Conservation (phyloP, 2,888 invertebrate species). For the Drosophila birchii region DNA sequence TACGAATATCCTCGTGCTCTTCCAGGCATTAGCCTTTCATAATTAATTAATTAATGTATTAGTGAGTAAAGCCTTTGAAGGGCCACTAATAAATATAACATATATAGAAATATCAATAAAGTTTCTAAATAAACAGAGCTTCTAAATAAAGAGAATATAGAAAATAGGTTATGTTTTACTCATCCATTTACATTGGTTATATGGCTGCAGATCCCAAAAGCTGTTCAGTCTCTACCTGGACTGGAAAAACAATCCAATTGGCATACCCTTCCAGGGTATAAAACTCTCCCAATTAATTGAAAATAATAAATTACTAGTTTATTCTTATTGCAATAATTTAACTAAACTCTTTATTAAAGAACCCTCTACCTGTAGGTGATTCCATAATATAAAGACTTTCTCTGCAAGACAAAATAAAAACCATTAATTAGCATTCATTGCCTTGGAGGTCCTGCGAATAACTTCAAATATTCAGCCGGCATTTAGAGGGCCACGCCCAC, state of each 20-base stretch:
- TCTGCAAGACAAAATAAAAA: background rate
- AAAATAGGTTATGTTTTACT: too few species aligned
- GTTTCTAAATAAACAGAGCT: background rate
- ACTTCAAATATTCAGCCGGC: conserved; percentile 26
- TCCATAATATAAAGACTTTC: background rate
- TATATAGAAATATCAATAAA: background rate
- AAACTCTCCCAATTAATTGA: too few species aligned
- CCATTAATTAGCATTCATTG: conserved; percentile 16
- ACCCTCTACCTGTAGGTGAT: background rate
- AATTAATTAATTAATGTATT: conserved; percentile 8
- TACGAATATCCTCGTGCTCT: background rate
- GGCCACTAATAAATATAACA: too few species aligned
- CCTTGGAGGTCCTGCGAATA: background rate
- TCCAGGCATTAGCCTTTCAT: background rate
- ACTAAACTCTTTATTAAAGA: background rate
- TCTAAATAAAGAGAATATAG: too few species aligned
- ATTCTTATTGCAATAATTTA: too few species aligned
- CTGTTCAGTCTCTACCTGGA: too few species aligned
- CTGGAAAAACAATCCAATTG: too few species aligned
- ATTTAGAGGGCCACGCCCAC: conserved; percentile 30
- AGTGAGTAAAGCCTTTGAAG: background rate
- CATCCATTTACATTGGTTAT: too few species aligned
- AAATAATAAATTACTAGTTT: too few species aligned
- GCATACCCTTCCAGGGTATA: too few species aligned
- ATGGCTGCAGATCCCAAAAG: too few species aligned